Conservation (phyloP, 2,888 invertebrate species). For the Aleiodes alternator region DNA sequence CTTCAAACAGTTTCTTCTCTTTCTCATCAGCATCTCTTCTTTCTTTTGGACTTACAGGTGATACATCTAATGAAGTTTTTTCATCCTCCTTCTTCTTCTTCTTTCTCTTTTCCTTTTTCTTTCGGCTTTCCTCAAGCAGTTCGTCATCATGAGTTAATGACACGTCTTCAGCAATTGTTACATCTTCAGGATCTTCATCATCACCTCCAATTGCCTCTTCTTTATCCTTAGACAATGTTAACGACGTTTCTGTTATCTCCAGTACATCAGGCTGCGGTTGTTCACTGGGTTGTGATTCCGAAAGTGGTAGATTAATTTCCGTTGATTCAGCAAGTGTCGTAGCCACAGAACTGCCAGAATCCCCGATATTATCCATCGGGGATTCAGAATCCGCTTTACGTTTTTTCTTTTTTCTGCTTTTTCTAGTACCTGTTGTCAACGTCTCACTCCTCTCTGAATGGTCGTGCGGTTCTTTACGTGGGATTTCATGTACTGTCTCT, state of each 20-base stretch:
- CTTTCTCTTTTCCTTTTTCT: conserved; percentile 75
- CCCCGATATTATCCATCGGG: conserved; percentile 55
- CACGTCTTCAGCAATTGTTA: conserved; percentile 79
- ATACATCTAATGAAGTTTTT: conserved; percentile 52
- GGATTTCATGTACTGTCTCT: conserved; percentile 53
- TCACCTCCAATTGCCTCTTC: conserved; percentile 78
- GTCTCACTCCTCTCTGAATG: conserved; percentile 60
- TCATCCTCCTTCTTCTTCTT: conserved; percentile 70
- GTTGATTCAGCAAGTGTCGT: conserved; percentile 78
- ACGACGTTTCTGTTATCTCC: conserved; percentile 57
- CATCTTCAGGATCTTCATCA: conserved; percentile 84
- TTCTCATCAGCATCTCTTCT: conserved; percentile 68
- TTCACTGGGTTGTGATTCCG: conserved; percentile 77
- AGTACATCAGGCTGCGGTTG: conserved; percentile 71
- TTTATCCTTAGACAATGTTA: conserved; percentile 57
- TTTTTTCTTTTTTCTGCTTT: conserved; percentile 64
- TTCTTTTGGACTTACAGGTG: conserved; percentile 71
- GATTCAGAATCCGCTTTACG: conserved; percentile 57
- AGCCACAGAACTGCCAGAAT: conserved; percentile 65
- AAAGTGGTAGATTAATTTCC: conserved; percentile 77
- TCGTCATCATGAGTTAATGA: conserved; percentile 67
- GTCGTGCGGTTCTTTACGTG: conserved; percentile 55
- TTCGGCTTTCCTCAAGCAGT: conserved; percentile 76
- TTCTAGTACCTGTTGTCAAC: conserved; percentile 56
- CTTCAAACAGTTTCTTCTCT: conserved; percentile 70